Evolutionary conservation across 2,888 invertebrate genomes (phyloP), one percentile per base, ranked within the genome.

Genomic region (Drosophila parthenogenetica): DNA sequence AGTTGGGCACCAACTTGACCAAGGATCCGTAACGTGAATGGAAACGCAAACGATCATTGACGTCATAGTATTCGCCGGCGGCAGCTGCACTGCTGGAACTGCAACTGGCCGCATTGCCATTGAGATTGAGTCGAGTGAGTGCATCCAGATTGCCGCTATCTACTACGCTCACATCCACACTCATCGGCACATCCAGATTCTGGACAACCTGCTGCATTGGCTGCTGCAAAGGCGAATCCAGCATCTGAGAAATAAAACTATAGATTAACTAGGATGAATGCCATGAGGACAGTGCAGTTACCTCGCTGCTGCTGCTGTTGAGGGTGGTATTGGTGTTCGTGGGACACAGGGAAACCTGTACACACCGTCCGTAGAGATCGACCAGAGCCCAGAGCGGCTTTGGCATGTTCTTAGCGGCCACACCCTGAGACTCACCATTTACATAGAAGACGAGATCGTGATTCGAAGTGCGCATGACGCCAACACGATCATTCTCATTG

Each of bases 21-120:
- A 98, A 93, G 13, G 96, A 95, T 0, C 98, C 98, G 90, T 97
- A 97, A 72, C 97, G 94, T 51, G 96, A 95, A 92, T 98, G 98
- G 92, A 98, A 98, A 67, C 95, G 94, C 77, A 98, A 92, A 72
- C 95, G 94, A 91, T 97, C 96, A 73, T 93, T 91, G 45, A 89
- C 83, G 49, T 92, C 92, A 39, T 90, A 90, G 46, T 90, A 91
- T n/a, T 87, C 89, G 1, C 76, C 72, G 5, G 49, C 50, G 7
- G 62, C 67, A 32, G 62, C 51, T 5, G 45, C 63, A 13, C 48
- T 68, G 37, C 50, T 63, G 1, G 66, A 62, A 10, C 69, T 62
- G 17, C 57, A 49, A n/a, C 57, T 42, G 8, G 65, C 65, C 4
- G 35, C 35, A 14, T 29, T 65, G 11, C 70, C 54, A 50, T 73